These are phyloP conservation scores for Volucella zonaria DNA, from an alignment of 2,888 invertebrate species.

Conservation along the genomic window DNA sequence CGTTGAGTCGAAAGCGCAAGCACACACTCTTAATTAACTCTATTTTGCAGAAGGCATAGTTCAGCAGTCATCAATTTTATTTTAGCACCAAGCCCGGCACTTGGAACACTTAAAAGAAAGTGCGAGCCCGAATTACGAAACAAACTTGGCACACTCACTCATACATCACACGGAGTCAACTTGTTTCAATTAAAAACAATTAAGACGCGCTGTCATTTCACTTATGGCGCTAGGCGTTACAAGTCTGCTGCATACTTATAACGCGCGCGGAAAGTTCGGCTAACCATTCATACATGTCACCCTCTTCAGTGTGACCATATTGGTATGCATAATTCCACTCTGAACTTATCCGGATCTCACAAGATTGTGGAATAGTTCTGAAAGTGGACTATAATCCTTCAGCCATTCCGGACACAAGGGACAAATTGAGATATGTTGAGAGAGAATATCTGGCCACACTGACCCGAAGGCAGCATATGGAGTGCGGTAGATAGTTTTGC, in stretches of 20 bases:
- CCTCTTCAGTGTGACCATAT: no score
- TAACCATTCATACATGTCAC: slow-evolving; percentile 39
- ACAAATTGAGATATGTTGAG: no score
- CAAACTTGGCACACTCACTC: slow-evolving; percentile 44
- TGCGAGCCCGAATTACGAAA: slow-evolving; percentile 64
- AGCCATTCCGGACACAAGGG: no score
- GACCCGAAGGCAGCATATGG: not conserved
- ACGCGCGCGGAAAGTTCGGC: slow-evolving; percentile 40
- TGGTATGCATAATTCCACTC: not conserved
- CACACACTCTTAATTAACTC: slow-evolving; percentile 62
- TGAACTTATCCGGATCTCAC: no score
- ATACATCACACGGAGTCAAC: slow-evolving; percentile 55
- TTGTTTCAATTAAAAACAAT: slow-evolving; percentile 74
- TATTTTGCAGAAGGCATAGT: slow-evolving; percentile 65
- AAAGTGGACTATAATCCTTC: no score
- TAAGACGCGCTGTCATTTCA: slow-evolving; percentile 74
- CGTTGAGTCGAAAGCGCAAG: not conserved
- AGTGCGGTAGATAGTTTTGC: slow-evolving; percentile 53
- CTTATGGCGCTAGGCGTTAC: slow-evolving; percentile 54
- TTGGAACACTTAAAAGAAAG: slow-evolving; percentile 60
- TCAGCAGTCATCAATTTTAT: slow-evolving; percentile 71
- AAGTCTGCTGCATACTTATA: slow-evolving; percentile 15
- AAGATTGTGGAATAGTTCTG: no score
- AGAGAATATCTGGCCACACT: slow-evolving; percentile 1
- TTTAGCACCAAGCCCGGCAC: slow-evolving; percentile 53